Evolutionary conservation across 2,797 vertebrate genomes (phyloP).

Genomic region (Tragelaphus eurycerus): DNA sequence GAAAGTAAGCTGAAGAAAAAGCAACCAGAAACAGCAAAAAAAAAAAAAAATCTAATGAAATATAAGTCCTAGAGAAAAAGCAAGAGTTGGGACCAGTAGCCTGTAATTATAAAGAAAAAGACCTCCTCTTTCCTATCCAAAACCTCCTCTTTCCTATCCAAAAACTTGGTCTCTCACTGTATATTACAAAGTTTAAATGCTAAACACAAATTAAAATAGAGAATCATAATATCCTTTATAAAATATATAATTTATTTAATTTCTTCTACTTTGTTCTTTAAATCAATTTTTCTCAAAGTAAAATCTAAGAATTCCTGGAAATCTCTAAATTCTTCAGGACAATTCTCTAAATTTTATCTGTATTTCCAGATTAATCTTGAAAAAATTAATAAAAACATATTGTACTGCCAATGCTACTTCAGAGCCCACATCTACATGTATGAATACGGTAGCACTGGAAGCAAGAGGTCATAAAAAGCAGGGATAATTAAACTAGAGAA

Average conservation of each 20-base stretch:
- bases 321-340: not conserved
- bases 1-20: not conserved
- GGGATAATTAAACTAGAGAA: not conserved
- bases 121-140: too few relatives aligned
- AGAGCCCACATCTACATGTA: not conserved
- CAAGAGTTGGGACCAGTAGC: not conserved
- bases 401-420: not conserved
- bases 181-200: not conserved
- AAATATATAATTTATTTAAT: not conserved
- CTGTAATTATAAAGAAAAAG: constrained; percentile 11
- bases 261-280: not conserved
- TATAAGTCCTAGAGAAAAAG: not conserved
- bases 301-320: not conserved
- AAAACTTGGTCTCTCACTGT: not conserved
- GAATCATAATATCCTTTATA: not conserved
- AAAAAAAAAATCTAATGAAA: constrained; percentile 28
- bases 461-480: not conserved
- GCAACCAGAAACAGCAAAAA: not conserved
- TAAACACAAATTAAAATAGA: not conserved
- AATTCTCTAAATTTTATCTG: not conserved
- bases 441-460: not conserved
- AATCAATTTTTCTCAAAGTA: constrained; percentile 10
- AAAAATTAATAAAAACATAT: not conserved
- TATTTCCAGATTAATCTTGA: not conserved
- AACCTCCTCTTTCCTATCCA: not conserved